Conservation (phyloP, 2,113 vertebrate species). For the Protobothrops mucrosquamatus region DNA sequence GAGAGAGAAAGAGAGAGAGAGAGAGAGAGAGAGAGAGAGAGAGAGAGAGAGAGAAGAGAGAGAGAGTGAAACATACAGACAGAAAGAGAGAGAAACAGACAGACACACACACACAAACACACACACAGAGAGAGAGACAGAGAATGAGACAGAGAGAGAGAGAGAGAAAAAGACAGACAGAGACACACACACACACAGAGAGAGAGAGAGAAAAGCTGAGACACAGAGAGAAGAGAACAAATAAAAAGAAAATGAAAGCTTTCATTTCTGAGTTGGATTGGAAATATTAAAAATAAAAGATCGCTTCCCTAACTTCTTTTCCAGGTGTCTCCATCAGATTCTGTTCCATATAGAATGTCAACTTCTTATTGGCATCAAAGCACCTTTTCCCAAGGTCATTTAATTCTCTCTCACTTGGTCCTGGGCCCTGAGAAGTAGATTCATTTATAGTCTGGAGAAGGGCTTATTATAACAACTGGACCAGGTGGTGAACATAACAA, state of each 20-base stretch:
- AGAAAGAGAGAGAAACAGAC: too few species aligned
- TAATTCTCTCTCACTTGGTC: slow-evolving; percentile 49
- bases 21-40: too few species aligned
- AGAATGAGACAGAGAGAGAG: too few species aligned
- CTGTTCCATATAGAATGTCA: slow-evolving; percentile 51
- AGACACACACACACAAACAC: too few species aligned
- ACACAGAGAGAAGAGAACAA: not conserved
- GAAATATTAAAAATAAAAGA: slow-evolving; percentile 55
- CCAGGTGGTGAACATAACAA: slow-evolving; percentile 49
- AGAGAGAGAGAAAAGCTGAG: not conserved
- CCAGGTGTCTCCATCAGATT: slow-evolving; percentile 29
- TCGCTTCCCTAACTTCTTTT: not conserved
- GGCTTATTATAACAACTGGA: slow-evolving; percentile 52
- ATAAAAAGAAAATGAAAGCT: not conserved
- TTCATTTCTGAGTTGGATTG: not conserved
- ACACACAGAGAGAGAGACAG: too few species aligned
- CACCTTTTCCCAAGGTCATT: slow-evolving; percentile 57
- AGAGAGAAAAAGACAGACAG: too few species aligned
- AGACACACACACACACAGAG: too few species aligned
- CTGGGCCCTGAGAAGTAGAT: slow-evolving; percentile 16
- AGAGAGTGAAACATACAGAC: too few species aligned
- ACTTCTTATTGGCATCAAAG: slow-evolving; percentile 37
- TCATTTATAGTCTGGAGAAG: slow-evolving; percentile 45
- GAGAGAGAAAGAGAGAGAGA: too few species aligned
- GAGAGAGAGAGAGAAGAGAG: too few species aligned